Conservation (phyloP, 2,888 invertebrate species). For the Nephrocerus scutellatus region DNA sequence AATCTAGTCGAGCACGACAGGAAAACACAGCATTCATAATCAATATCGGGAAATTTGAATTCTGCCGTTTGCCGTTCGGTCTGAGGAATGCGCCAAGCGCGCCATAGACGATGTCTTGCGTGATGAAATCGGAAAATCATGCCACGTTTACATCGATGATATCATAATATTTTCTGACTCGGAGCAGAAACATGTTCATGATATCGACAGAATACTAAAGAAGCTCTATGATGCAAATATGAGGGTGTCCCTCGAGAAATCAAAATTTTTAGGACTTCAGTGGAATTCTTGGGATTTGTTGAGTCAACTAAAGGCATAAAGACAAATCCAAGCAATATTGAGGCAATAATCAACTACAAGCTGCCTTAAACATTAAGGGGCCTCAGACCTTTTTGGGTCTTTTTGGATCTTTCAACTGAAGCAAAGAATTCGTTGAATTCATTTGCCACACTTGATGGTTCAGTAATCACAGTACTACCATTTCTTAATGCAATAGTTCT, state of each 20-base stretch:
- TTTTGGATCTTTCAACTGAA: too few relatives aligned
- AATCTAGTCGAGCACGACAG: too few relatives aligned
- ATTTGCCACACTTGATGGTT: too few relatives aligned
- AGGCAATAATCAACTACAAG: slow-evolving; percentile 11
- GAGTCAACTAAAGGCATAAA: slow-evolving; percentile 22
- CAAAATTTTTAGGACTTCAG: slow-evolving; percentile 27
- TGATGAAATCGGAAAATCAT: slow-evolving; percentile 2
- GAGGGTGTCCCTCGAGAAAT: slow-evolving; percentile 14
- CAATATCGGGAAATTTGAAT: too few relatives aligned
- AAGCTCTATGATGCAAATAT: slow-evolving; percentile 12
- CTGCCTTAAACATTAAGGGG: slow-evolving; percentile 6
- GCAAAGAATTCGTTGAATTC: too few relatives aligned
- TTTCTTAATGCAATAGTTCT: too few relatives aligned
- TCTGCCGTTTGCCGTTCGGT: too few relatives aligned
- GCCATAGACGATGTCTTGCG: too few relatives aligned
- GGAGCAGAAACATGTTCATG: slow-evolving; percentile 10
- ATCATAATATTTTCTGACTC: slow-evolving; percentile 7
- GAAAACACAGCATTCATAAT: too few relatives aligned
- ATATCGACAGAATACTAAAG: slow-evolving; percentile 9
- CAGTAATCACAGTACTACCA: too few relatives aligned
- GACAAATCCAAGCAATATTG: slow-evolving; percentile 11
- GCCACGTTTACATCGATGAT: too few relatives aligned
- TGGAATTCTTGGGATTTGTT: slow-evolving; percentile 35
- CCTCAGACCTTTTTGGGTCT: slow-evolving; percentile 9
- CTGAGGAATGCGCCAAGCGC: too few relatives aligned